Percentiles rank a stretch among this genome's conserved stretches.
Evolutionary conservation across 2,888 invertebrate genomes (phyloP).

Genomic region (Nomada hirtipes): DNA sequence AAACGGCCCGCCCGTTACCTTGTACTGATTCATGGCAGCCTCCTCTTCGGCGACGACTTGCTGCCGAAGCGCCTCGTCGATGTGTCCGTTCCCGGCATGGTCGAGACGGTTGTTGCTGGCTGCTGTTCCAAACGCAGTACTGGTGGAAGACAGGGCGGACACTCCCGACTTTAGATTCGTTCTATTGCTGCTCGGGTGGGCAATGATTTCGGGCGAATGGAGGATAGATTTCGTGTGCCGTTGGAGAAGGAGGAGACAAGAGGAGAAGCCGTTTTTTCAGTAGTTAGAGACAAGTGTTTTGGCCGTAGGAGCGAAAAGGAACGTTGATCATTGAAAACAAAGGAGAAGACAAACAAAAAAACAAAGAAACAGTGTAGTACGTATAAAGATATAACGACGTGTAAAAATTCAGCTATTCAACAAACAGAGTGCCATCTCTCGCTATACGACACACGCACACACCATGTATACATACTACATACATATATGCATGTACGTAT

Average conservation of each 20-base stretch:
- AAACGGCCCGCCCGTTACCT: conserved; percentile 86
- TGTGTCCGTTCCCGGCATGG: conserved; percentile 88
- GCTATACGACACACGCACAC: conserved; percentile 9
- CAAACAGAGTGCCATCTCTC: conserved; percentile 34
- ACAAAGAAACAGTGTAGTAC: conserved; percentile 83
- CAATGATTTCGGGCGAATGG: conserved; percentile 72
- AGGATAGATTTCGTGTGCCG: conserved; percentile 64
- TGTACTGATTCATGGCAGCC: conserved; percentile 97
- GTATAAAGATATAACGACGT: conserved; percentile 78
- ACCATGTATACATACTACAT: too few species aligned
- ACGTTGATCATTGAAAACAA: conserved; percentile 82
- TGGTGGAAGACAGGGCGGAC: conserved; percentile 94
- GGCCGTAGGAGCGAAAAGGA: conserved; percentile 75
- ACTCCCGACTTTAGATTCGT: conserved; percentile 96
- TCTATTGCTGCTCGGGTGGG: conserved; percentile 88
- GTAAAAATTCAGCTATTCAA: conserved; percentile 62
- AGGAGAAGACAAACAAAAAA: conserved; percentile 83
- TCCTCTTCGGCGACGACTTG: conserved; percentile 98
- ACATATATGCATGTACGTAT: too few species aligned
- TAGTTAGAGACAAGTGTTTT: conserved; percentile 57
- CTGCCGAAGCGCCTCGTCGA: conserved; percentile 94
- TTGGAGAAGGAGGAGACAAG: conserved; percentile 44
- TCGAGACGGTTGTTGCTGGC: conserved; percentile 91
- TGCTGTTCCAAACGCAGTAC: conserved; percentile 94
- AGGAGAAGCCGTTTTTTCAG: conserved; percentile 63